A percentile compares a stretch with the other conserved stretches of the same genome.
Conservation (phyloP, 2,888 invertebrate genomes). For the Anodontia alba region DNA sequence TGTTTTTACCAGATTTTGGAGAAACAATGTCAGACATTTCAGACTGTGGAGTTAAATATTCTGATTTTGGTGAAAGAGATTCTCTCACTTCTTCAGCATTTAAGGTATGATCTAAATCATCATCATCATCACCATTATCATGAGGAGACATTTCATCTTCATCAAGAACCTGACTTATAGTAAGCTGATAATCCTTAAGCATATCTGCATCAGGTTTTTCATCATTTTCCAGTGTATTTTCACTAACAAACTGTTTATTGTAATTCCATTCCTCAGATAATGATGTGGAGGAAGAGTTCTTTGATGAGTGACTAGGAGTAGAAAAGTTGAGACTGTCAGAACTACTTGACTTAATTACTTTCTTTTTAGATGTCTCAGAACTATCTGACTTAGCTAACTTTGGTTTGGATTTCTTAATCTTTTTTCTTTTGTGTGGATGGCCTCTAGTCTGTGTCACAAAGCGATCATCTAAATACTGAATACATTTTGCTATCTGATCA, state of each 20-base stretch:
- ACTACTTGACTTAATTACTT: constrained; percentile 57
- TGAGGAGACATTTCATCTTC: constrained; percentile 53
- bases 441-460: constrained; percentile 71
- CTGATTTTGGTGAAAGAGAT: constrained; percentile 40
- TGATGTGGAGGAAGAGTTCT: constrained; percentile 72
- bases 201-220: constrained; percentile 75
- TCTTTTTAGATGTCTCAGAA: constrained; percentile 48
- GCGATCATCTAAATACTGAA: constrained; percentile 71
- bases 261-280: constrained; percentile 66
- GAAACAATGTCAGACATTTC: constrained; percentile 45
- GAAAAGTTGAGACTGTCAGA: constrained; percentile 79
- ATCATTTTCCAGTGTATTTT: constrained; percentile 49
- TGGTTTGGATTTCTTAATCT: constrained; percentile 56
- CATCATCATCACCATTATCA: constrained; percentile 31
- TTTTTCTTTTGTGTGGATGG: constrained; percentile 26
- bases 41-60: constrained; percentile 51
- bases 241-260: constrained; percentile 59
- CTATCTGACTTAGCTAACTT: constrained; percentile 57
- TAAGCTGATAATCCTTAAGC: constrained; percentile 74
- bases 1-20: constrained; percentile 52
- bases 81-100: constrained; percentile 53
- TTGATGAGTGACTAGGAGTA: constrained; percentile 74
- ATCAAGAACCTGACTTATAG: constrained; percentile 73
- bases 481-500: constrained; percentile 58
- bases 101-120: constrained; percentile 66